Base-by-base conservation (phyloP, 1,140 invertebrate genomes). In the Drosophila carrolli region DNA sequence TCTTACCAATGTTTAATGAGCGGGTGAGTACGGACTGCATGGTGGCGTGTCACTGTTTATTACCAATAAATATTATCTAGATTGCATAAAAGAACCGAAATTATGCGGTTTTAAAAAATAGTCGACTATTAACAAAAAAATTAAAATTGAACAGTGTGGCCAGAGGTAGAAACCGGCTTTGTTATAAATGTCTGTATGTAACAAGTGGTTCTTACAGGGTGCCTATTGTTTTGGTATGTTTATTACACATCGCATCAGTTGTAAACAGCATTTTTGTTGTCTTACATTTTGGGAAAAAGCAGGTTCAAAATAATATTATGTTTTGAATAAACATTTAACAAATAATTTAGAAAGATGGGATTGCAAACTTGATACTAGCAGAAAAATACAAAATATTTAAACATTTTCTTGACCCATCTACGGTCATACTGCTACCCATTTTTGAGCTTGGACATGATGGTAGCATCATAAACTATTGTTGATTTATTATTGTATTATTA, bases 21-120 rank as follows among this genome's bases (percentile, higher is more conserved):
- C 48, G 67, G 40, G 59, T 55, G 9, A 83, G 35, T n/a, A 84
- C 51, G 1, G 53, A 76, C 55, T 83, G 81, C 81, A 83, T 83
- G 29, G 4, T 66, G 11, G 1, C 9, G 2, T 6, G 0, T 1
- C 1, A 14, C 29, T 44, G 0, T 1, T 4, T 35, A 29, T 9
- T 35, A 38, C 0, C 23, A 9, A 32, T 37, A 9, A 8, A 19
- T 5, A 10, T 29, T 1, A 29, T 2, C 14, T 32, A 43, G 29
- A 29, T 47, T 58, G 19, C n/a, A 37, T 41, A 71, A 58, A 72
- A 37, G 0, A 10, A 0, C 13, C 11, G 3, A 23, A 29, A 35
- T 37, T 58, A 71, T 9, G 1, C 5, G 5, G 35, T 23, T 27
- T 38, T 37, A 56, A 48, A 47, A 48, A 14, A 50, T 32, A 10